Evolutionary conservation across 1,140 invertebrate species (phyloP), one percentile per base, ranked within the genome.

Genomic region (Polypedilum vanderplanki): DNA sequence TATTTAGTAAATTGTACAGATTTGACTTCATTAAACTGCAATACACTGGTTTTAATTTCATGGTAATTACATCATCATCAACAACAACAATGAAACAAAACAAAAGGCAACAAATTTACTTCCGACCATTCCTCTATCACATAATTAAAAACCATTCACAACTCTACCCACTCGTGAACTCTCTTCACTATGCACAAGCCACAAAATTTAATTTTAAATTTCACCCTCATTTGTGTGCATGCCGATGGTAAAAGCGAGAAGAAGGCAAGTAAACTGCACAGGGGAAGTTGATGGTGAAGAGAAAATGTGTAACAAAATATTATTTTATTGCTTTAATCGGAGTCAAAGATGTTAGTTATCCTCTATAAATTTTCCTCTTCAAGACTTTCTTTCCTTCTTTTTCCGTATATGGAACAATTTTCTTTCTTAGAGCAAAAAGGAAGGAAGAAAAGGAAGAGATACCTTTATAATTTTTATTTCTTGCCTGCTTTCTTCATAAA

Each of bases 261-360:
- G 46, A n/a, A n/a, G n/a, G 46, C 12, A 57, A 57, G 46, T 57
- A 12, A n/a, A 4, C 15, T 8, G 1, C 2, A 3, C 2, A 15
- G 9, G 41, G 41, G 15, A 46, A 46, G 15, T 46, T 46, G 41
- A 9, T 9, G 15, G 41, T 46, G 46, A 57, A 57, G 10, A n/a
- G 4, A 57, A 33, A 33, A 57, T n/a, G 46, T 57, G n/a, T 15
- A 57, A 57, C 46, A 57, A 57, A 57, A 57, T 57, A 57, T n/a
- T 57, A 57, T 57, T 57, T 57, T 57, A 57, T 57, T 57, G 46
- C 46, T 57, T 57, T 57, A 57, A 57, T 57, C 46, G 46, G 46
- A 57, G 46, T 57, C 46, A 57, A 57, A 57, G 46, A 57, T 57
- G 46, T 57, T 57, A 57, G 46, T 57, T 57, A 57, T 57, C 46